Evolutionary conservation across 2,113 vertebrate genomes (phyloP).

Genomic region (Sorex fumeus): DNA sequence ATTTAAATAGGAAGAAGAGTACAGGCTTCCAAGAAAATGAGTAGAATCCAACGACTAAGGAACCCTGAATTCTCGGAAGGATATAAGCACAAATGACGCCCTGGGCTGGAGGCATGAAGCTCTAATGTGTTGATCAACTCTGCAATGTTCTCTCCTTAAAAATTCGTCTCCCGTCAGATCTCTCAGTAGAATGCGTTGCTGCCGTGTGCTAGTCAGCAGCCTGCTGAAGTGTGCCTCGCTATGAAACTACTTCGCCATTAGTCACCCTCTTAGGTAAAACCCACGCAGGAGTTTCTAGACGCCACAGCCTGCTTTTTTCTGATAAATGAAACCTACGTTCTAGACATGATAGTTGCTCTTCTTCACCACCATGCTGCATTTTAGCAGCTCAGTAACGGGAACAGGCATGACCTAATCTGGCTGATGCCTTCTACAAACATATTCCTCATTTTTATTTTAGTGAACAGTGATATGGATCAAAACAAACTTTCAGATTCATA

Average conservation of each 20-base stretch:
- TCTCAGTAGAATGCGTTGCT: not conserved
- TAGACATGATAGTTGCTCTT: slow-evolving; percentile 33
- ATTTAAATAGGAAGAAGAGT: slow-evolving; percentile 33
- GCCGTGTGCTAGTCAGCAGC: not conserved
- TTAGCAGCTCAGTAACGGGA: not conserved
- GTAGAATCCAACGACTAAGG: not conserved
- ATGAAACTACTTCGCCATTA: slow-evolving; percentile 57
- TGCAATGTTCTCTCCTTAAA: not conserved
- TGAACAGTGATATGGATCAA: not conserved
- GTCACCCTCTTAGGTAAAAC: slow-evolving; percentile 63
- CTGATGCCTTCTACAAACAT: not conserved
- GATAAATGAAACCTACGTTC: slow-evolving; percentile 66
- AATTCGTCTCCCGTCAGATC: not conserved
- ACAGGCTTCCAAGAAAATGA: not conserved
- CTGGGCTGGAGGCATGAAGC: not conserved
- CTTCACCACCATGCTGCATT: not conserved
- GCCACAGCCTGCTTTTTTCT: slow-evolving; percentile 61
- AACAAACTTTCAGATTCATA: not conserved
- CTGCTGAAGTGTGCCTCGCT: not conserved
- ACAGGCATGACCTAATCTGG: not conserved
- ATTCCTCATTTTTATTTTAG: slow-evolving; percentile 61
- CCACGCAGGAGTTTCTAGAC: slow-evolving; percentile 68
- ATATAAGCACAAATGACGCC: no score
- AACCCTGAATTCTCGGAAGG: not conserved
- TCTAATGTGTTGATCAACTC: not conserved